Evolutionary conservation across 2,113 vertebrate genomes (phyloP).

Genomic region (Ailuropoda melanoleuca): DNA sequence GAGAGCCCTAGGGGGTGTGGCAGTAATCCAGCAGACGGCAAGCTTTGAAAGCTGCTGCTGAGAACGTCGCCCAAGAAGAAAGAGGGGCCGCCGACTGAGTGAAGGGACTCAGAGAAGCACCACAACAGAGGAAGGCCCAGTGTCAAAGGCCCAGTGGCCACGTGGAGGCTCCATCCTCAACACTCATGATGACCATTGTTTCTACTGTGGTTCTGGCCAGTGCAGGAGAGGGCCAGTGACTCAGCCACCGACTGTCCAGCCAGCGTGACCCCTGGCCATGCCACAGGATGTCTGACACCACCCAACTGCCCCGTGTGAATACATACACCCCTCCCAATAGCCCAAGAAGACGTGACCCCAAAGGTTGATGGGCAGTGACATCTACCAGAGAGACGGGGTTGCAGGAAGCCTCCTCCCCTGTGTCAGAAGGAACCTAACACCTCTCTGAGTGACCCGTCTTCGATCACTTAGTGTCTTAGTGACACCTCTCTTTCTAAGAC

Average conservation of each 20-base stretch:
- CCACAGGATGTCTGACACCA: neutral
- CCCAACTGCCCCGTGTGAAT: neutral
- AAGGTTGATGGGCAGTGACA: neutral
- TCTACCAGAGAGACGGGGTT: neutral
- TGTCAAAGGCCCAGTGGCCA: neutral
- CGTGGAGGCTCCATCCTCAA: neutral
- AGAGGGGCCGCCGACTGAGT: neutral
- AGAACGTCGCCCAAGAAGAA: neutral
- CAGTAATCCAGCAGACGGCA: neutral
- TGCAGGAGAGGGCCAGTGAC: slow-evolving; percentile 14
- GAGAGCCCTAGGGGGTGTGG: accelerated
- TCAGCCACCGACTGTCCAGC: slow-evolving; percentile 39
- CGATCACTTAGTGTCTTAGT: neutral
- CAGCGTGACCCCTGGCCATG: neutral
- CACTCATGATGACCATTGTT: accelerated
- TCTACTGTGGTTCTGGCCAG: neutral
- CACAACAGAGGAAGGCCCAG: neutral
- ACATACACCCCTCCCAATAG: neutral
- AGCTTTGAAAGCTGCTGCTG: too few relatives aligned
- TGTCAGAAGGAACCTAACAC: neutral
- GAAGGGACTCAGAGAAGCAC: neutral
- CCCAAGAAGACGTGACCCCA: neutral
- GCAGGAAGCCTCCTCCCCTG: neutral
- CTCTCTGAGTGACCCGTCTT: neutral
- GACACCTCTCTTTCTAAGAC: neutral